Evolutionary conservation across 2,888 invertebrate genomes (phyloP).

Genomic region (Oeneis ivallda): DNA sequence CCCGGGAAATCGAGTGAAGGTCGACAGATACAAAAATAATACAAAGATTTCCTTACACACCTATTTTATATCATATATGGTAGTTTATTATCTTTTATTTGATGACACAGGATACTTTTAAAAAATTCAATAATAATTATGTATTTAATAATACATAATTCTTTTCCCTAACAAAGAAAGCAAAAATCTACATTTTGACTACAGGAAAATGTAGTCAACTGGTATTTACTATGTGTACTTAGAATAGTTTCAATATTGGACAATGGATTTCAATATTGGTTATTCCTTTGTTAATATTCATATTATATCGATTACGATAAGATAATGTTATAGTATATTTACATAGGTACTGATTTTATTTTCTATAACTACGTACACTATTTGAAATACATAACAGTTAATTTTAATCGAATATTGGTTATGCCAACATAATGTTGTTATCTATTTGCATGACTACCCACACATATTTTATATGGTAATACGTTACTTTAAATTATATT

Average conservation of each 20-base stretch:
- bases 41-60: slow-evolving; percentile 42
- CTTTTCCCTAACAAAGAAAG: slow-evolving; percentile 30
- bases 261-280: neutral
- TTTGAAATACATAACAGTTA: neutral
- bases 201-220: neutral
- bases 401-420: neutral
- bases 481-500: slow-evolving; percentile 6
- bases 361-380: slow-evolving; percentile 21
- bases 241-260: slow-evolving; percentile 8
- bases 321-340: neutral
- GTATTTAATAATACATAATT: neutral
- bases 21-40: slow-evolving; percentile 60
- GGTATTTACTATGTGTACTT: neutral
- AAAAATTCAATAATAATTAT: neutral
- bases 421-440: neutral
- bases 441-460: slow-evolving; percentile 6
- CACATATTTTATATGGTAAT: slow-evolving; percentile 6
- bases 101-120: slow-evolving; percentile 19
- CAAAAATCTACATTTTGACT: slow-evolving; percentile 8
- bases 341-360: slow-evolving; percentile 7
- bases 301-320: slow-evolving; percentile 5
- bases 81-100: slow-evolving; percentile 27
- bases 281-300: slow-evolving; percentile 12
- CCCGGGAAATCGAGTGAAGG: slow-evolving; percentile 50
- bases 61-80: slow-evolving; percentile 26